A percentile compares a stretch with the other conserved stretches of the same genome.
Evolutionary conservation across 2,797 vertebrate genomes (phyloP).

Genomic region (Allobates femoralis): DNA sequence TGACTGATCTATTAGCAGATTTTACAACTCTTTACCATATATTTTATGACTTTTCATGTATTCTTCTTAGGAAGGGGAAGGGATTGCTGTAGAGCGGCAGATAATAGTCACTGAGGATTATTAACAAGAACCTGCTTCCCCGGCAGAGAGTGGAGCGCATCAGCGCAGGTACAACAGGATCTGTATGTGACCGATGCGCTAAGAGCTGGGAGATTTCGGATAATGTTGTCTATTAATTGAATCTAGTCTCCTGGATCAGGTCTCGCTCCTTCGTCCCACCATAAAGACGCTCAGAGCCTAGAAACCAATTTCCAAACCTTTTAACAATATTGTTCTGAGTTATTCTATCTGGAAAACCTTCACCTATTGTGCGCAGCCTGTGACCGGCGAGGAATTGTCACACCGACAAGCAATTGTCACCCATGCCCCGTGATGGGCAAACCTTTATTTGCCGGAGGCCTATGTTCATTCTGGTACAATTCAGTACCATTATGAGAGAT

Average conservation of each 20-base stretch:
- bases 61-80: not conserved
- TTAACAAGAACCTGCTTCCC: slow-evolving; percentile 18
- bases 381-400: slow-evolving; percentile 11
- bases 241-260: slow-evolving; percentile 38
- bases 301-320: slow-evolving; percentile 32
- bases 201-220: slow-evolving; percentile 50
- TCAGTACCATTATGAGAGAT: not conserved
- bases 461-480: slow-evolving; percentile 3
- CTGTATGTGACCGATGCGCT: not conserved
- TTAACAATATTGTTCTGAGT: slow-evolving; percentile 21
- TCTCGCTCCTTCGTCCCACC: not conserved
- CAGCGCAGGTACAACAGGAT: slow-evolving; percentile 1
- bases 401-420: not conserved
- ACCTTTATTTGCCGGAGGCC: not conserved
- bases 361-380: slow-evolving; percentile 10
- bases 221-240: slow-evolving; percentile 62
- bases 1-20: not conserved
- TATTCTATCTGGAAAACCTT: slow-evolving; percentile 28
- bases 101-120: slow-evolving; percentile 12
- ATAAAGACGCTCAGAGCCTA: not conserved
- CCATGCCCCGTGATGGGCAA: not conserved
- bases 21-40: not conserved
- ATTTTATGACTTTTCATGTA: not conserved
- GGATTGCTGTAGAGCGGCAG: not conserved
- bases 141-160: not conserved